Evolutionary conservation across 2,797 vertebrate species (phyloP).

Genomic region (Argyrosomus regius): DNA sequence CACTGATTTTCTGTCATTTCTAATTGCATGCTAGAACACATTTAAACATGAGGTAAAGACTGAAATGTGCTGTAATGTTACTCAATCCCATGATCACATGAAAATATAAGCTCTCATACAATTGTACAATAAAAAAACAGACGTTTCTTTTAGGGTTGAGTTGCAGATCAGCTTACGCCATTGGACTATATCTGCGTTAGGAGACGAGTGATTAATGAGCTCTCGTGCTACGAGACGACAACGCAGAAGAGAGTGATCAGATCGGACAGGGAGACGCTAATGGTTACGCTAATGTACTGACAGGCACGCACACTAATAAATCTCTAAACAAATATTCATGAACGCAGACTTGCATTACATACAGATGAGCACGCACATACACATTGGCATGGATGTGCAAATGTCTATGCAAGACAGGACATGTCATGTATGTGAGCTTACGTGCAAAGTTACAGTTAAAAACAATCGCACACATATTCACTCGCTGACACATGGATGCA

Average conservation of each 20-base stretch:
- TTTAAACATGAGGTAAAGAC: slow-evolving; percentile 8
- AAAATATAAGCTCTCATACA: slow-evolving; percentile 1
- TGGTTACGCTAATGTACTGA: slow-evolving; percentile 45
- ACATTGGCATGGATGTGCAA: slow-evolving; percentile 10
- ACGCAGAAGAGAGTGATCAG: slow-evolving; percentile 31
- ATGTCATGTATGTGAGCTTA: slow-evolving; percentile 9
- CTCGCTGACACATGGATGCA: slow-evolving; percentile 1
- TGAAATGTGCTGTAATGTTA: slow-evolving; percentile 12
- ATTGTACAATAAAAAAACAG: background rate
- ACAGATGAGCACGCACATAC: slow-evolving; percentile 7
- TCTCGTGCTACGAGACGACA: slow-evolving; percentile 19
- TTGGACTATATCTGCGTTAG: background rate
- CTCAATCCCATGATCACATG: slow-evolving; percentile 16
- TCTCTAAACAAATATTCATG: slow-evolving; percentile 56
- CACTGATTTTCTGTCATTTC: background rate
- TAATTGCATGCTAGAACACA: background rate
- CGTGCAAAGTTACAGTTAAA: slow-evolving; percentile 17
- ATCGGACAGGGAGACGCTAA: slow-evolving; percentile 53
- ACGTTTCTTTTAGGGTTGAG: background rate
- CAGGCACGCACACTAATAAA: slow-evolving; percentile 44
- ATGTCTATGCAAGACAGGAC: background rate
- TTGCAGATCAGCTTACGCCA: background rate
- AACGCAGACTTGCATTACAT: slow-evolving; percentile 39
- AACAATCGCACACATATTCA: slow-evolving; percentile 1
- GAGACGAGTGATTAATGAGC: background rate